Base-by-base conservation (phyloP, 2,797 vertebrate species). In the Chlorospingus flavigularis region DNA sequence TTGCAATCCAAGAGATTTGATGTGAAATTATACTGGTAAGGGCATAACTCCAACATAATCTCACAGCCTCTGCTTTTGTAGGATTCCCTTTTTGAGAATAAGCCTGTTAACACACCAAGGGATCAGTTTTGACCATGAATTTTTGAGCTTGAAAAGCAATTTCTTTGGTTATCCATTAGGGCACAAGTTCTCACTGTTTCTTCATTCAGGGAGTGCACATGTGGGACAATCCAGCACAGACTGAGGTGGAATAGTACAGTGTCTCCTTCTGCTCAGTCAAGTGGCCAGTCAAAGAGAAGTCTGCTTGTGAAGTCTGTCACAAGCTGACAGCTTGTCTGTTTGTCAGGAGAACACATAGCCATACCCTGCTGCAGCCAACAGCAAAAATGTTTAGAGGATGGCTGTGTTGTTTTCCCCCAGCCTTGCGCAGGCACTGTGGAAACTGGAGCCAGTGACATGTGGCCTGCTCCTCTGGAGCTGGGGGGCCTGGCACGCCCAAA, bases 81-180 rank as follows among this genome's bases (percentile, higher is more conserved):
- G 28, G 11, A 33, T 82, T 61, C 18, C 17, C 3, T 37, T 70
- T 62, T 39, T 43, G 24, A 66, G 39, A 73, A 78, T 7, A 60
- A 62, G 9, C 9, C 39, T 62, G 28, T 30, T 73, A 70, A 39
- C 7, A 62, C 14, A 19, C 2, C 0, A 0, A 70, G 7, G 14
- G n/a, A 62, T 62, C 24, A 25, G 23, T 63, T 85, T 35, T 74
- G 43, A 48, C 13, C 7, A 12, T 26, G 17, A 3, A 37, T 87
- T 82, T 91, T 61, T 65, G 48, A 62, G 3, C 11, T 11, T 31
- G 23, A 75, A 35, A 75, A 84, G 54, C 13, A 58, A 17, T 48
- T 76, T 73, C 8, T 51, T 63, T 73, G 13, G 6, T 74, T 80
- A 57, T 55, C 30, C 4, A 12, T 39, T 61, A 37, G 39, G 30